Base-by-base conservation (phyloP, 2,888 invertebrate species). In the Cheilosia grossa region DNA sequence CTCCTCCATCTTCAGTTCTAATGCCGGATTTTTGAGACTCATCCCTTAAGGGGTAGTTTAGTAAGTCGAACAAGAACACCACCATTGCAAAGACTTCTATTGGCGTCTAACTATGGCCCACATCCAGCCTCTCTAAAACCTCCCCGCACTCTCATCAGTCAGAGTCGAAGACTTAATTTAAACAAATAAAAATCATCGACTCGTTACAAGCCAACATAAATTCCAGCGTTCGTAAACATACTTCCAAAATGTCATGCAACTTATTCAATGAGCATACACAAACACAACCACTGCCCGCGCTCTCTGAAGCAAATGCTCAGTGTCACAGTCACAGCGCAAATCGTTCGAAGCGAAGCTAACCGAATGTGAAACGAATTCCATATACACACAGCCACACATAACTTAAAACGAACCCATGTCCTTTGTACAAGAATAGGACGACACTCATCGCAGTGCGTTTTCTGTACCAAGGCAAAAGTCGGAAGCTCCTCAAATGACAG, bases 401-500 rank as follows among this genome's bases (percentile, higher is more conserved):
- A n/a, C n/a, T n/a, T n/a, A n/a, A n/a, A n/a, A 30, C 30, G 30
- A 30, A 30, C 7, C 37, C 33, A 33, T 33, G 56, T 40, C n/a
- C 51, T 30, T 37, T 17, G 37, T 44, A 49, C 49, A 10, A 44
- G 56, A 77, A 53, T 63, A 47, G 67, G 47, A 81, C 56, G 47
- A 81, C 56, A 56, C 74, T 75, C 64, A 59, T 58, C 49, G 37
- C 19, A 58, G 58, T 13, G 74, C 47, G 73, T 69, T 82, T 79
- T 59, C 56, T 69, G 66, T 66, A 72, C 61, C 42, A 67, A 81
- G 72, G 81, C 81, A 72, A 85, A 81, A 72, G 85, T 77, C 85
- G 61, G 61, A 78, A 85, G 72, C 81, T 72, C 75, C 75, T 81
- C 51, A 81, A 85, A 85, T 75, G 81, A 81, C 81, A 85, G 85